A percentile compares a stretch with the other conserved stretches of the same genome.
These are phyloP conservation scores for Catalaphyllia jardinei DNA, from an alignment of 64 coral and sea anemone species.

Conservation along the genomic window DNA sequence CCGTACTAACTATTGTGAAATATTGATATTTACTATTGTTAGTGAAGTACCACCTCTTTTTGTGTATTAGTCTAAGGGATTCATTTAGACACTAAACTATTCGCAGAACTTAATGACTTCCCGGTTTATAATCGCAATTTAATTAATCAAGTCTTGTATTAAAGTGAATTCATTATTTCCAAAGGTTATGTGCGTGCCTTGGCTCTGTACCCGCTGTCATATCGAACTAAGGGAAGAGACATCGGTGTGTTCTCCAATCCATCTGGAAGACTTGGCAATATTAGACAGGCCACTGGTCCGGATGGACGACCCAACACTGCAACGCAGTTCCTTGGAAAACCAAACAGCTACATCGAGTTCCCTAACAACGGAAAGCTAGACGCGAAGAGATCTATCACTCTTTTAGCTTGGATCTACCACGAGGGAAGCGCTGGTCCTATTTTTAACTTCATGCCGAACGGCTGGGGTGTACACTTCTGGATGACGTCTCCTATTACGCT, in stretches of 20 bases:
- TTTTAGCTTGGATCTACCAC: slow-evolving; percentile 76
- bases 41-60: too few species aligned
- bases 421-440: slow-evolving; percentile 64
- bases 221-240: slow-evolving; percentile 53
- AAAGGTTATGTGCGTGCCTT: slow-evolving; percentile 33
- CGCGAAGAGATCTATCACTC: slow-evolving; percentile 72
- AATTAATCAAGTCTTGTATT: background rate
- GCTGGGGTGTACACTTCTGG: slow-evolving; percentile 75
- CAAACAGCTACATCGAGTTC: slow-evolving; percentile 82
- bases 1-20: too few species aligned
- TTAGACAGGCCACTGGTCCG: slow-evolving; percentile 57
- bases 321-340: slow-evolving; percentile 56
- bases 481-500: slow-evolving; percentile 28
- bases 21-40: too few species aligned
- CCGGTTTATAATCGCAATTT: background rate
- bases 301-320: slow-evolving; percentile 55
- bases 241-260: slow-evolving; percentile 65
- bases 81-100: too few species aligned
- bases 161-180: background rate
- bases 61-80: too few species aligned
- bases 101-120: background rate
- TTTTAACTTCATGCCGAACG: slow-evolving; percentile 77
- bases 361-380: slow-evolving; percentile 72
- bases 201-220: slow-evolving; percentile 57
- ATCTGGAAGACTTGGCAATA: slow-evolving; percentile 28